A percentile compares a stretch with the other conserved stretches of the same genome.
These are phyloP conservation scores for Ormyrus thymus DNA, from an alignment of 2,888 invertebrate species.

Conservation along the genomic window DNA sequence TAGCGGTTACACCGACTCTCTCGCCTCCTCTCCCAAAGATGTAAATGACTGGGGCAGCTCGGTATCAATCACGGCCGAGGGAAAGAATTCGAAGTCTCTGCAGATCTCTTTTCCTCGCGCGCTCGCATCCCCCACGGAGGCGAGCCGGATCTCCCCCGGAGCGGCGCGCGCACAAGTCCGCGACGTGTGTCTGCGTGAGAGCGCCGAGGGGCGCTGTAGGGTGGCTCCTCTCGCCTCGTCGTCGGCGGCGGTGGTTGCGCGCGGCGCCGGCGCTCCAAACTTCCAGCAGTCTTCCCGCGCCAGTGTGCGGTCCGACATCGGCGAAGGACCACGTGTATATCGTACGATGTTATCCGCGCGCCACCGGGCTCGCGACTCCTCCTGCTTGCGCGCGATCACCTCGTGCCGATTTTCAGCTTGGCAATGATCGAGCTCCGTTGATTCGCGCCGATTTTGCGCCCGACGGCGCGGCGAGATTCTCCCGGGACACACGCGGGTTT, in stretches of 20 bases:
- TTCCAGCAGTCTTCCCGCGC: constrained; percentile 61
- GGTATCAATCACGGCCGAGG: constrained; percentile 33
- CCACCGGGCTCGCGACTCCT: background rate
- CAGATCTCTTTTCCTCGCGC: background rate
- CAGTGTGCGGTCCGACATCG: constrained; percentile 72
- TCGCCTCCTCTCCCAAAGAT: constrained; percentile 21
- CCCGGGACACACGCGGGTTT: no score
- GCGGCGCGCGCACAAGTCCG: no score
- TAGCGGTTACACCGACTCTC: background rate
- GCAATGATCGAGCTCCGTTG: background rate
- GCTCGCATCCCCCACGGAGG: background rate
- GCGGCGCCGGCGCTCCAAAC: constrained; percentile 30
- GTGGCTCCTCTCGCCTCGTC: constrained; percentile 14
- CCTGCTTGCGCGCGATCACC: background rate
- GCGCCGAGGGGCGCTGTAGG: constrained; percentile 9
- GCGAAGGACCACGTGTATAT: constrained; percentile 66
- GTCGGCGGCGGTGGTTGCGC: constrained; percentile 27
- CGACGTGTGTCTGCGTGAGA: background rate
- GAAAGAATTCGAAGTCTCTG: constrained; percentile 24
- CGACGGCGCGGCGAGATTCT: no score
- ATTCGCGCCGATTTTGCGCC: no score
- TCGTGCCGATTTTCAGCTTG: background rate
- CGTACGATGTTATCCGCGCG: background rate
- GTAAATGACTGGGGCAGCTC: constrained; percentile 65
- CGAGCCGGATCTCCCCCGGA: background rate